Percentiles rank a stretch among this genome's conserved stretches.
Evolutionary conservation across 2,113 vertebrate species (phyloP).

Genomic region (Hippocampus mohnikei): DNA sequence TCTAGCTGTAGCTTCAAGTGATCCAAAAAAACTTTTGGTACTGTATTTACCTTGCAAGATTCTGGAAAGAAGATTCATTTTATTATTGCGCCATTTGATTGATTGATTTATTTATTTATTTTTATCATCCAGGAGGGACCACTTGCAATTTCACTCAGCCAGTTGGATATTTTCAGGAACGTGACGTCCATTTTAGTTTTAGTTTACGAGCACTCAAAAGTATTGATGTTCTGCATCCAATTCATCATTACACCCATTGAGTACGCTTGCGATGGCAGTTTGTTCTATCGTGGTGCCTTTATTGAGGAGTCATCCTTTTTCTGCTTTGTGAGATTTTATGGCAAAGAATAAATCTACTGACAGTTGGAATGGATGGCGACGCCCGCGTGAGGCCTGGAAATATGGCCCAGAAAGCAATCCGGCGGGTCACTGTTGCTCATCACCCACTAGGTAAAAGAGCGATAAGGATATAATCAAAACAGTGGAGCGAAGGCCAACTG

Average conservation of each 20-base stretch:
- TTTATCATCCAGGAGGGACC: background rate
- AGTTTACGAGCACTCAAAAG: background rate
- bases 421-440: slow-evolving; percentile 63
- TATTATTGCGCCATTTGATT: background rate
- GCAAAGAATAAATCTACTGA: slow-evolving; percentile 38
- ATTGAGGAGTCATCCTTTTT: slow-evolving; percentile 7
- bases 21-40: no score
- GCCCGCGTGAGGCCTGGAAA: slow-evolving; percentile 48
- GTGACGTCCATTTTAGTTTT: background rate
- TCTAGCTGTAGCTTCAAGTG: no score
- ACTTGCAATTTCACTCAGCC: background rate
- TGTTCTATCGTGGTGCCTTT: slow-evolving; percentile 25
- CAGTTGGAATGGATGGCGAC: slow-evolving; percentile 44
- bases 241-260: slow-evolving; percentile 12
- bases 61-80: background rate
- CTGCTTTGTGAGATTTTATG: slow-evolving; percentile 38
- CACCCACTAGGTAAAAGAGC: slow-evolving; percentile 49
- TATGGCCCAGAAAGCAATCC: slow-evolving; percentile 56
- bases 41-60: background rate
- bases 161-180: background rate
- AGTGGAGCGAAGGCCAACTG: slow-evolving; percentile 52
- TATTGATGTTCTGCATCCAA: background rate
- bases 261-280: slow-evolving; percentile 8
- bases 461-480: slow-evolving; percentile 70
- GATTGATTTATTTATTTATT: no score